A percentile compares a stretch with the other conserved stretches of the same genome.
phyloP scores from a whole-genome alignment of 2,797 vertebrate genomes.

The Centroberyx gerrardi region DNA sequence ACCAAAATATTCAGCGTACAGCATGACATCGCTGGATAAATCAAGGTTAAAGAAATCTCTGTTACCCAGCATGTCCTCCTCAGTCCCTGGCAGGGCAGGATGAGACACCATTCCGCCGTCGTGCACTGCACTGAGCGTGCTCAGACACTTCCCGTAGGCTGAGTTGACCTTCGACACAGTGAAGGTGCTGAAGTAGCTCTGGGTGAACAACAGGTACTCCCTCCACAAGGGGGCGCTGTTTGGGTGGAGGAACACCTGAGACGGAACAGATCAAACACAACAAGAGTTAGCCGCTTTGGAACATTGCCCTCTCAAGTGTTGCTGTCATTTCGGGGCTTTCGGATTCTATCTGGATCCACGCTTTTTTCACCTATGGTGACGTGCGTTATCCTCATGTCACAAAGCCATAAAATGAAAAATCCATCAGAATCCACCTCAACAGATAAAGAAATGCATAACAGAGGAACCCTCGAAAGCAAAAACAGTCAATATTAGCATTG shows the following conservation, averaged over 20 bases:
- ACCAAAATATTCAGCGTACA: background rate
- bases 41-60: too few species aligned
- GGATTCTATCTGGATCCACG: too few species aligned
- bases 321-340: too few species aligned
- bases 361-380: too few species aligned
- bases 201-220: constrained; percentile 93
- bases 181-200: constrained; percentile 96
- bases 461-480: too few species aligned
- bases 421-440: too few species aligned
- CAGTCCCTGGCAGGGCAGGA: constrained; percentile 88
- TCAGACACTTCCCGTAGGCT: constrained; percentile 94
- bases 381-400: too few species aligned
- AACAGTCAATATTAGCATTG: too few species aligned
- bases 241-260: constrained; percentile 93
- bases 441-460: too few species aligned
- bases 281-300: background rate
- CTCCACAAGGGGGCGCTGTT: constrained; percentile 93
- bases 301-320: too few species aligned
- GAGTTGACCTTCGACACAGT: constrained; percentile 90
- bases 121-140: constrained; percentile 90
- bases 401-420: too few species aligned
- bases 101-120: constrained; percentile 96
- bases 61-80: constrained; percentile 93
- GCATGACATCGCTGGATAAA: too few species aligned
- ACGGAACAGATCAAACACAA: background rate